Evolutionary conservation across 2,113 vertebrate species (phyloP).

Genomic region (Sinocyclocheilus anshuiensis): DNA sequence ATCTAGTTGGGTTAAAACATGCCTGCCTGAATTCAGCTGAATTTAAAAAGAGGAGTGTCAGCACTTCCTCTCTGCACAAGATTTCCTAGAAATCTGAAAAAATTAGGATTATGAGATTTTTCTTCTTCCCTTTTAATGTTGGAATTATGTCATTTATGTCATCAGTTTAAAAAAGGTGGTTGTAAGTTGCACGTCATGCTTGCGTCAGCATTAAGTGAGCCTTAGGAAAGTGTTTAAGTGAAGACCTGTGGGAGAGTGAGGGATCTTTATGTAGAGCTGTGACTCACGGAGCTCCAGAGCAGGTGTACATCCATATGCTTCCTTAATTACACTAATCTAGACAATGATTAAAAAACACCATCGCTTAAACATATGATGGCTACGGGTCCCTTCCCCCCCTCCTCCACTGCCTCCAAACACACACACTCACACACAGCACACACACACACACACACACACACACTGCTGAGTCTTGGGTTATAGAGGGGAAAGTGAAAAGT

Average conservation of each 20-base stretch:
- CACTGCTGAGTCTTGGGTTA: slow-evolving; percentile 30
- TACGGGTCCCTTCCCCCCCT: background rate
- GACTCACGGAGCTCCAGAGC: slow-evolving; percentile 54
- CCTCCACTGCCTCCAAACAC: background rate
- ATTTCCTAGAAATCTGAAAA: background rate
- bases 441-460: background rate
- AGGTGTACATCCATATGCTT: slow-evolving; percentile 72
- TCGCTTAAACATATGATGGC: slow-evolving; percentile 36
- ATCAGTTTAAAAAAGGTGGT: background rate
- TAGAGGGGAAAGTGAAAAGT: slow-evolving; percentile 62
- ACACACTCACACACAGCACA: background rate
- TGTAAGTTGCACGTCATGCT: background rate
- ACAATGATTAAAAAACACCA: slow-evolving; percentile 45
- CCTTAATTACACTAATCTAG: slow-evolving; percentile 47
- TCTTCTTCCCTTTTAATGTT: background rate
- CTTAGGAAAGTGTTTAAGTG: background rate
- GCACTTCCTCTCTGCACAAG: background rate
- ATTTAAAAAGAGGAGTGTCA: background rate
- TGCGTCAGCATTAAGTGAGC: background rate
- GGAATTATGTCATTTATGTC: slow-evolving; percentile 1
- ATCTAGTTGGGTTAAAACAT: background rate
- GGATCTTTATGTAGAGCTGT: slow-evolving; percentile 14
- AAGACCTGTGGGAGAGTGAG: background rate
- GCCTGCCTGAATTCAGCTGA: background rate
- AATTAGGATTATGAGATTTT: slow-evolving; percentile 27